Percentiles rank a stretch among this genome's conserved stretches.
Evolutionary conservation across 2,113 vertebrate species (phyloP).

Genomic region (Brevimyrus niger): DNA sequence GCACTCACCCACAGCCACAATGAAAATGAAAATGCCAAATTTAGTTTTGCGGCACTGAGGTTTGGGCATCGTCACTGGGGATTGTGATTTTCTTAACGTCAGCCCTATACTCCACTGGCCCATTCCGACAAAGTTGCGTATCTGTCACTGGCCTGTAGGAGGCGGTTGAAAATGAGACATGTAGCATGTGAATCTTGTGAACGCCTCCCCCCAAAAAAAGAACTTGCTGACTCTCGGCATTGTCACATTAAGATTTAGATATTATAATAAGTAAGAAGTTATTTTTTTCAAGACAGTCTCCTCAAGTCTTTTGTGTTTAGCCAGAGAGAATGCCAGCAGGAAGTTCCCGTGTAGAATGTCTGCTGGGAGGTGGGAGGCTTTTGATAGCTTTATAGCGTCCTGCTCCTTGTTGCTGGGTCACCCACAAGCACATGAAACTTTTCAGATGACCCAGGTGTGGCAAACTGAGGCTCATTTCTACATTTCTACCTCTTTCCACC

Average conservation of each 20-base stretch:
- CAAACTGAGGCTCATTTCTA: background rate
- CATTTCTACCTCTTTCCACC: constrained; percentile 28
- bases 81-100: background rate
- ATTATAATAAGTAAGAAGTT: background rate
- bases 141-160: background rate
- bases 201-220: background rate
- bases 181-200: background rate
- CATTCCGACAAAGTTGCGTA: background rate
- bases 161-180: background rate
- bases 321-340: background rate
- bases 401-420: background rate
- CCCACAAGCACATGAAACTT: background rate
- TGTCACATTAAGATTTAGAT: background rate
- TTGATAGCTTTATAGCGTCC: background rate
- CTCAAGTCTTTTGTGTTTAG: background rate
- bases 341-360: background rate
- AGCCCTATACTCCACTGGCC: background rate
- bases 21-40: background rate
- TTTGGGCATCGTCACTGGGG: background rate
- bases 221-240: background rate
- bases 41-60: background rate
- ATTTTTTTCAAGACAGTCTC: background rate
- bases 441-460: background rate
- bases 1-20: background rate
- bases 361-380: background rate